Evolutionary conservation across 1,140 invertebrate species (phyloP), one percentile per base, ranked within the genome.

Genomic region (Drosophila repletoides): DNA sequence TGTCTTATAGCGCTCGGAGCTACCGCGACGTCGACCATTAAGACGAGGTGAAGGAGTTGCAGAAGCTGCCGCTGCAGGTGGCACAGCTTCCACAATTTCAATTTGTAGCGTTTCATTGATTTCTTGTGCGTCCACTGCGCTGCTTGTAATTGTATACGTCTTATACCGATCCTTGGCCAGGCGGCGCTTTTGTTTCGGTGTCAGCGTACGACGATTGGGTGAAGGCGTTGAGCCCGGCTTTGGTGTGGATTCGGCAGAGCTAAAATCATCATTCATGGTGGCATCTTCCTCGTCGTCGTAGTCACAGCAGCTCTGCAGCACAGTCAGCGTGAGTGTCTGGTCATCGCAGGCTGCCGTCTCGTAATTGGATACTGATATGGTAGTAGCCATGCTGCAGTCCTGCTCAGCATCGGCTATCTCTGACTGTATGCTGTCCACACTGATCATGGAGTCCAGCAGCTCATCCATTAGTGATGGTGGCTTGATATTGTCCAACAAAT

Each of bases 401-500:
- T 68, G 61, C 10, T 79, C 77, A 0, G 64, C 66, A 41, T 96
- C 95, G 0, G 93, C 94, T 3, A 95, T 92, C 90, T 96, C 95
- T 0, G 94, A 96, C 7, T 93, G 94, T 24, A 97, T 95, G 75
- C 95, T 96, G 0, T 95, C 94, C 0, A 97, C 94, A 52, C 96
- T 97, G 5, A 96, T 90, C 93, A 96, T 96, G 92, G 96, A 94
- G 71, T 96, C 95, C 0, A 94, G 92, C 7, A 95, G 75, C 66
- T 96, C 93, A 38, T 95, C 95, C 93, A 97, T 94, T 65, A 95
- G 92, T 0, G 95, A 95, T 0, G 96, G 96, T 9, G 96, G 95
- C 74, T 95, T 95, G 0, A 96, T 93, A 65, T 95, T 95, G 14
- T 97, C 96, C 34, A 97, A 31, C 6, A 88, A 84, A 33, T 93